Conservation (phyloP, 1,140 invertebrate genomes). For the Drosophila leontia region DNA sequence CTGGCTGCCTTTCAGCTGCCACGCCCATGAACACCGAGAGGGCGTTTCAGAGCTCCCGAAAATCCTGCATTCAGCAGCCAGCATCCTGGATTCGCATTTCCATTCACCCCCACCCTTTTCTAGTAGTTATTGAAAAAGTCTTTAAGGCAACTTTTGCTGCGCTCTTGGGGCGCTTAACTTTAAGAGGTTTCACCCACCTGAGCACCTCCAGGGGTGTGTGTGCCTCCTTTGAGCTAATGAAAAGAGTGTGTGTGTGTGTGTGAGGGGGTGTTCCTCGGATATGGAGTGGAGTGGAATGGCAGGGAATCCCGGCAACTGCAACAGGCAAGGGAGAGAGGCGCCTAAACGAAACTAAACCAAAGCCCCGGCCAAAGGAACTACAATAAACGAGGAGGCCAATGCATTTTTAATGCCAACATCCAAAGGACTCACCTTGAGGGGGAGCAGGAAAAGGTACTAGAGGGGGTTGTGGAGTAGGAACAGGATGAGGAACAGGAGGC, state of each 20-base stretch:
- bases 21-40: conserved; percentile 53
- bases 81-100: conserved; percentile 3
- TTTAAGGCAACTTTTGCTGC: conserved; percentile 47
- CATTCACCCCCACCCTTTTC: not conserved
- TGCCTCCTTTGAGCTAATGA: conserved; percentile 38
- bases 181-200: conserved; percentile 44
- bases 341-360: conserved; percentile 27
- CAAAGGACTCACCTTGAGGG: not conserved
- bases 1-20: conserved; percentile 40
- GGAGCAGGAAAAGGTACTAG: too few relatives aligned
- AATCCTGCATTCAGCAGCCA: conserved; percentile 1
- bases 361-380: conserved; percentile 16
- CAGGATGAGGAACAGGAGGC: too few relatives aligned
- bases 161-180: conserved; percentile 44
- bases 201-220: not conserved
- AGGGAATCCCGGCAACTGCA: conserved; percentile 38
- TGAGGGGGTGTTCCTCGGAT: not conserved
- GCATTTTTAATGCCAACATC: conserved; percentile 38
- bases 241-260: conserved; percentile 23
- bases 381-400: conserved; percentile 38
- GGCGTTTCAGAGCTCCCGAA: conserved; percentile 9
- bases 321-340: not conserved
- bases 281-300: conserved; percentile 14
- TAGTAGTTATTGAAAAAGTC: conserved; percentile 24
- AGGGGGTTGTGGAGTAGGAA: too few relatives aligned